Evolutionary conservation across 53 echinoderm and acorn worm species (phyloP).

Genomic region (Paracentrotus lividus): DNA sequence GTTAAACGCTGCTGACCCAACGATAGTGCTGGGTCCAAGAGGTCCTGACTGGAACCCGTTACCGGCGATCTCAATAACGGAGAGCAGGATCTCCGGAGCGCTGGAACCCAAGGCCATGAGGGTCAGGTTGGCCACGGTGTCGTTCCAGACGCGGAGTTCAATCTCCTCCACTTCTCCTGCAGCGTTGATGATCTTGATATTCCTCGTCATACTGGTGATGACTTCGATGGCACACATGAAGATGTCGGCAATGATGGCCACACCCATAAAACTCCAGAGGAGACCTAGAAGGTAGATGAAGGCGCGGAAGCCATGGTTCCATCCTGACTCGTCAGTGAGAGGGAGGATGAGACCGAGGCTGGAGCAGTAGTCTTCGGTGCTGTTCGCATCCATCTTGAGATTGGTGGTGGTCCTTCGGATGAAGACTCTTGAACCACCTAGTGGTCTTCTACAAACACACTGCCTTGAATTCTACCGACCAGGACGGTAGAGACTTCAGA

Average conservation of each 20-base stretch:
- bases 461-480: background rate
- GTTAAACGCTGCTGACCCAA: constrained; percentile 98
- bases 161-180: constrained; percentile 89
- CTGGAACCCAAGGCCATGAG: constrained; percentile 96
- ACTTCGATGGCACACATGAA: constrained; percentile 98
- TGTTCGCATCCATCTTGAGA: background rate
- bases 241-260: constrained; percentile 92
- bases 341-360: constrained; percentile 83
- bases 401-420: background rate
- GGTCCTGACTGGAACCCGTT: constrained; percentile 85
- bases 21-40: constrained; percentile 97
- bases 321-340: constrained; percentile 86
- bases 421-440: constrained; percentile 21
- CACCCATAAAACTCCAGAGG: constrained; percentile 91
- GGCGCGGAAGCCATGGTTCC: constrained; percentile 77
- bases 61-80: constrained; percentile 88
- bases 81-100: constrained; percentile 94
- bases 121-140: constrained; percentile 96
- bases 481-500: background rate
- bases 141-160: constrained; percentile 95
- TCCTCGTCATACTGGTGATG: constrained; percentile 87
- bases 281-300: constrained; percentile 85
- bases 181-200: constrained; percentile 83
- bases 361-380: constrained; percentile 48
- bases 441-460: background rate